phyloP scores from a whole-genome alignment of 2,113 vertebrate species.

The Archocentrus centrarchus region DNA sequence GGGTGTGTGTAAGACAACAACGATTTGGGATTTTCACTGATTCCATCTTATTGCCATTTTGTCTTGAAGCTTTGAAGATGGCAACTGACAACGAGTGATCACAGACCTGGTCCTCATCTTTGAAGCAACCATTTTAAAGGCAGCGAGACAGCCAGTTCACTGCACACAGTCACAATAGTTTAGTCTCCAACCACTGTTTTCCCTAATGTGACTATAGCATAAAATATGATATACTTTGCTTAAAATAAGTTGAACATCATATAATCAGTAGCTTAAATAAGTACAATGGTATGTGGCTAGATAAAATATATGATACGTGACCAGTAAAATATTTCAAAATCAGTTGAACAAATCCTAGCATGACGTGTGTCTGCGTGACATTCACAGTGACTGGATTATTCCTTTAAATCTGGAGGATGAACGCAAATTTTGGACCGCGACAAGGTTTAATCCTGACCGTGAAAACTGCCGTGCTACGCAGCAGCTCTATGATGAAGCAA shows the following conservation, averaged over 20 bases:
- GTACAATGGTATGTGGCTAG: rapidly evolving
- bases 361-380: no score
- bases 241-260: no score
- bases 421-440: not conserved
- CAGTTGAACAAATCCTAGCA: not conserved
- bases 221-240: no score
- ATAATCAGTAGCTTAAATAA: not conserved
- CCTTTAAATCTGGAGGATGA: not conserved
- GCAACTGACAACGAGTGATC: not conserved
- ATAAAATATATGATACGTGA: not conserved
- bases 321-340: not conserved
- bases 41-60: not conserved
- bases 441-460: not conserved
- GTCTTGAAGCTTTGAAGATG: not conserved
- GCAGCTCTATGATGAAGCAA: not conserved
- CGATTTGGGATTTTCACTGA: not conserved
- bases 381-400: not conserved
- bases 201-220: no score
- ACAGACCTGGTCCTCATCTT: no score
- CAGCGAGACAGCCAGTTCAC: not conserved
- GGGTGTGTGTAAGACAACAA: not conserved
- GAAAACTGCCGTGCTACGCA: rapidly evolving
- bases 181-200: not conserved
- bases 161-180: not conserved
- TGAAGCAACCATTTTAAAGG: not conserved